A percentile compares a stretch with the other conserved stretches of the same genome.
These are phyloP conservation scores for Neolamprologus cancellatus DNA, from an alignment of 2,113 vertebrate genomes.

Conservation along the genomic window DNA sequence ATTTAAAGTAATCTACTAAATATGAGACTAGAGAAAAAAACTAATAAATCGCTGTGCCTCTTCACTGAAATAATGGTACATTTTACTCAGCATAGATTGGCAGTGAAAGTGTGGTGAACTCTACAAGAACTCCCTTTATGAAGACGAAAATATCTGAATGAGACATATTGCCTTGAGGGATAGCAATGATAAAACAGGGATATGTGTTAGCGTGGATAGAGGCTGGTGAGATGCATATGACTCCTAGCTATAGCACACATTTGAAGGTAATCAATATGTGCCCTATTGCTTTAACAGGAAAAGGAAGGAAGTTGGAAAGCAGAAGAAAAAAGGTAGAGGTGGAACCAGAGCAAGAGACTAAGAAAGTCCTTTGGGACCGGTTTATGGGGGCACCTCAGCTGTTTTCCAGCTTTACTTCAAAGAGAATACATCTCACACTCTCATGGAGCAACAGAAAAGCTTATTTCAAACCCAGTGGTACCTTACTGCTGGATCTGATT, in stretches of 20 bases:
- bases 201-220: background rate
- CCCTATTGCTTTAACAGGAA: conserved; percentile 28
- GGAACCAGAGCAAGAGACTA: conserved; percentile 10
- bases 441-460: conserved; percentile 34
- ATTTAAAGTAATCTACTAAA: background rate
- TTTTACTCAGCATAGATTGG: background rate
- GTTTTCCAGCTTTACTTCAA: conserved; percentile 37
- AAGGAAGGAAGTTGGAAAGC: background rate
- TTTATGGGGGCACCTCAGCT: conserved; percentile 31
- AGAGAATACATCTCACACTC: conserved; percentile 19
- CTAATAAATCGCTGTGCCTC: background rate
- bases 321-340: conserved; percentile 13
- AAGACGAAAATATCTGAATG: background rate
- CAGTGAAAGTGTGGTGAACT: background rate
- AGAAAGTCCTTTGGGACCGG: conserved; percentile 4
- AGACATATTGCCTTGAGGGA: conserved; percentile 11
- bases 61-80: background rate
- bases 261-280: conserved; percentile 50
- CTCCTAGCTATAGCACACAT: conserved; percentile 22
- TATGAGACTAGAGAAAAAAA: background rate
- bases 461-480: conserved; percentile 35
- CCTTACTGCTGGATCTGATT: conserved; percentile 25
- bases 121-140: background rate
- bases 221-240: conserved; percentile 1
- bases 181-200: conserved; percentile 13